Evolutionary conservation across 2,888 invertebrate species (phyloP).

Genomic region (Diabrotica balteata): DNA sequence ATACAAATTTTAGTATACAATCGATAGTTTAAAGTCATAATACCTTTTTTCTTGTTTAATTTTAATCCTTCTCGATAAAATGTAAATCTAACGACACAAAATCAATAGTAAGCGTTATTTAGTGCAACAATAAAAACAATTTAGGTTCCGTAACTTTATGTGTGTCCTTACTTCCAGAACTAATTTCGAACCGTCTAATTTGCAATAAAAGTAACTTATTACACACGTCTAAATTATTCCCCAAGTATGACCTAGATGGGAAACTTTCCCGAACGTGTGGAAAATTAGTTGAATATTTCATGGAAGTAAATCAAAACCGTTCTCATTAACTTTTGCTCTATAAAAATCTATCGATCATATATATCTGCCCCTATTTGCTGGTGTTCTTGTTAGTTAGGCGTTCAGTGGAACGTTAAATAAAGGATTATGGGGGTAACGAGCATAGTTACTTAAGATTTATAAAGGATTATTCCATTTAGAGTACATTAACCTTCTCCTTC

Average conservation of each 20-base stretch:
- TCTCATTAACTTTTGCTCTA: conserved; percentile 5
- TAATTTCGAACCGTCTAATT: no score
- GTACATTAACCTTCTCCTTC: conserved; percentile 13
- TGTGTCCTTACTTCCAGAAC: no score
- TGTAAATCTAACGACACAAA: no score
- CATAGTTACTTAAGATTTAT: conserved; percentile 23
- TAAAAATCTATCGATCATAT: conserved; percentile 17
- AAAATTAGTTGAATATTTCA: conserved; percentile 6
- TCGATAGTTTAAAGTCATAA: no score
- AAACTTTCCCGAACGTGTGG: background rate
- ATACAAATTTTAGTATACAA: no score
- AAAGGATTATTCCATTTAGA: conserved; percentile 10
- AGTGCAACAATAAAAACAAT: no score
- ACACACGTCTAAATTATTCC: conserved; percentile 1
- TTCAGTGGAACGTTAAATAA: conserved; percentile 24
- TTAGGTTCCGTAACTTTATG: no score
- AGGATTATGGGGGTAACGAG: conserved; percentile 24
- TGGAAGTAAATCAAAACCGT: background rate
- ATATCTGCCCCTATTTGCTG: conserved; percentile 11
- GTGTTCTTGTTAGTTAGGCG: conserved; percentile 14
- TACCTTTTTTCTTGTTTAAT: no score
- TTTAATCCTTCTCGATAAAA: no score
- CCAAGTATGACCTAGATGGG: background rate
- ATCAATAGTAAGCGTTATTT: no score
- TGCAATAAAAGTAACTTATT: no score